Percentiles rank a stretch among this genome's conserved stretches.
Conservation (phyloP, 2,888 invertebrate species). For the Ceriagrion tenellum region DNA sequence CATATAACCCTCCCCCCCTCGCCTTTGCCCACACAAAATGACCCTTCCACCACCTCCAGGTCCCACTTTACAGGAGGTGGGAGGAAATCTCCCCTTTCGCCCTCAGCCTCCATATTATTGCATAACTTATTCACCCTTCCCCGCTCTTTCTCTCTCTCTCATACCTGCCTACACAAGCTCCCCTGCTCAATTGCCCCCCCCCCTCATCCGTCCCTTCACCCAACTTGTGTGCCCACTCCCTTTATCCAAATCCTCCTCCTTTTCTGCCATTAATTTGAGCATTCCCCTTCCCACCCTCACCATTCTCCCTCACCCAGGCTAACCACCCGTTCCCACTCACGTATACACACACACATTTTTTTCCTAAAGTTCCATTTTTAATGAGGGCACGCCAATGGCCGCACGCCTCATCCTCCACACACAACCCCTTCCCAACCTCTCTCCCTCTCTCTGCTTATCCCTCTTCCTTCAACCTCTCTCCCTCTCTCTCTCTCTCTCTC, state of each 20-base stretch:
- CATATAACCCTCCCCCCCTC: neutral
- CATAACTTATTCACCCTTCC: constrained; percentile 28
- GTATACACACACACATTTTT: neutral
- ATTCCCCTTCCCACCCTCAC: neutral
- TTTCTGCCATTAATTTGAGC: constrained; percentile 7
- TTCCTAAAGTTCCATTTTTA: neutral
- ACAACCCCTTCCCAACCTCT: neutral
- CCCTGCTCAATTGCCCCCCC: neutral
- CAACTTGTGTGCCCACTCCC: neutral
- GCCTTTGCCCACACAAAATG: neutral
- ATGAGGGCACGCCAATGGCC: constrained; percentile 6
- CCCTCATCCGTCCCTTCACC: neutral
- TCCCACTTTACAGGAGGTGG: neutral
- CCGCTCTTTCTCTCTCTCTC: too few species aligned
- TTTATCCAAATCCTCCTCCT: neutral
- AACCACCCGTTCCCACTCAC: neutral
- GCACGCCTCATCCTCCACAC: too few species aligned
- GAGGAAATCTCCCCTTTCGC: neutral
- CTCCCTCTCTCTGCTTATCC: neutral
- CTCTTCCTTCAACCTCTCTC: neutral
- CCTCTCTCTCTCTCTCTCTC: neutral
- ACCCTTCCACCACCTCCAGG: neutral
- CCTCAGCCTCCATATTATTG: neutral
- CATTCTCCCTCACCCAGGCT: neutral
- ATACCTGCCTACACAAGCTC: neutral